Evolutionary conservation across 2,113 vertebrate genomes (phyloP).

Genomic region (Chaetodon trifascialis): DNA sequence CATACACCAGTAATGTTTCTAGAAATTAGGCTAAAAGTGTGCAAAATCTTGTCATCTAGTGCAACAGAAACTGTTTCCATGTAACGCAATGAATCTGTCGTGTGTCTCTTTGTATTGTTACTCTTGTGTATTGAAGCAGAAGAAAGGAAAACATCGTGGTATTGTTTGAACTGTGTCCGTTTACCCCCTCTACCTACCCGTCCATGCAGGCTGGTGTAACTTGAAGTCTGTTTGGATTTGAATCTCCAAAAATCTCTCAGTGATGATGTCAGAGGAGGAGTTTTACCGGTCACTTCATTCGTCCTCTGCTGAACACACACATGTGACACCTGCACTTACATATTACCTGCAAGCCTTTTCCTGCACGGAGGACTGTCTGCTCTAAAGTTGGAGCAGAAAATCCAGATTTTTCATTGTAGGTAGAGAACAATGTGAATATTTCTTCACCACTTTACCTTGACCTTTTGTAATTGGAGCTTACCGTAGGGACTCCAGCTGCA

Average conservation of each 20-base stretch:
- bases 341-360: not conserved
- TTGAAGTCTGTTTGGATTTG: slow-evolving; percentile 69
- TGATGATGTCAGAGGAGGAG: slow-evolving; percentile 14
- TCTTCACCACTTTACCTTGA: not conserved
- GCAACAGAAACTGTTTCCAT: not conserved
- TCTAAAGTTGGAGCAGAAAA: too few species aligned
- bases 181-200: slow-evolving; percentile 31
- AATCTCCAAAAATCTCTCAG: slow-evolving; percentile 45
- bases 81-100: not conserved
- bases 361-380: not conserved
- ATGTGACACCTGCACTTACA: not conserved
- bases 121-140: slow-evolving; percentile 14
- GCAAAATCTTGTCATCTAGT: not conserved
- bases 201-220: slow-evolving; percentile 57
- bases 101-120: slow-evolving; percentile 12
- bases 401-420: not conserved
- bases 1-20: too few species aligned
- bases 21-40: not conserved
- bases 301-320: not conserved
- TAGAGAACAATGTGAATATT: not conserved
- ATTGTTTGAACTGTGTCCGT: slow-evolving; percentile 47
- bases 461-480: slow-evolving; percentile 21
- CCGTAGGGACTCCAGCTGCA: slow-evolving; percentile 10
- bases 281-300: slow-evolving; percentile 3
- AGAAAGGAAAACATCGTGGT: not conserved